Evolutionary conservation across 1,140 invertebrate genomes (phyloP).

Genomic region (Thaumetopoea pityocampa): DNA sequence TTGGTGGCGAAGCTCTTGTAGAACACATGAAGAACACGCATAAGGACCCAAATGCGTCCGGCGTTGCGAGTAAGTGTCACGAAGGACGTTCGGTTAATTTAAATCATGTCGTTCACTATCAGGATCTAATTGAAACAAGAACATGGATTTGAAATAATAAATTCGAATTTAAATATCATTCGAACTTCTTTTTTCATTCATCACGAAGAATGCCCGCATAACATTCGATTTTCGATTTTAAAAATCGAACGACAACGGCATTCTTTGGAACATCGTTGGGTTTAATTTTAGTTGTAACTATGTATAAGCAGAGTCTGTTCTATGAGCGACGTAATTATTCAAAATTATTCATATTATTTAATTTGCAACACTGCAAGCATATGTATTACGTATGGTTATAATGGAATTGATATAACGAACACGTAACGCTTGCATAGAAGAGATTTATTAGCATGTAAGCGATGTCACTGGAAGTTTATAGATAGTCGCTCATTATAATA

Average conservation of each 20-base stretch:
- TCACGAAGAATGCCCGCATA: slow-evolving; percentile 11
- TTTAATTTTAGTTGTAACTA: slow-evolving; percentile 31
- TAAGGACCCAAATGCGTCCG: slow-evolving; percentile 92
- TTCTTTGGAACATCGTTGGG: slow-evolving; percentile 36
- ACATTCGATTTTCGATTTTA: slow-evolving; percentile 6
- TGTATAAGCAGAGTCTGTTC: slow-evolving; percentile 40
- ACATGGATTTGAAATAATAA: slow-evolving; percentile 2
- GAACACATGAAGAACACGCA: slow-evolving; percentile 97
- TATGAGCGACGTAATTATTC: slow-evolving; percentile 28
- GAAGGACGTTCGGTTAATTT: slow-evolving; percentile 41
- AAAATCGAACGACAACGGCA: slow-evolving; percentile 43
- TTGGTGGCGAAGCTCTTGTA: slow-evolving; percentile 93
- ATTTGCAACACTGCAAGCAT: no score
- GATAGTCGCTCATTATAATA: slow-evolving; percentile 25
- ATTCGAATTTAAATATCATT: no score
- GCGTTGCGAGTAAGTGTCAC: slow-evolving; percentile 90
- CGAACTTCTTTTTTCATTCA: slow-evolving; percentile 13
- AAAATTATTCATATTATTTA: slow-evolving; percentile 10
- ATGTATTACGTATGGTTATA: no score
- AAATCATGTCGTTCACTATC: slow-evolving; percentile 7
- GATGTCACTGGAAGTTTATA: slow-evolving; percentile 60
- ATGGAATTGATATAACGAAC: slow-evolving; percentile 8
- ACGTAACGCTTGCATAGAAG: slow-evolving; percentile 30
- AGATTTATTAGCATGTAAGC: slow-evolving; percentile 57
- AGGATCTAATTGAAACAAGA: slow-evolving; percentile 16